Conservation (phyloP, 1,140 invertebrate species). For the Bradynema listronoti region DNA sequence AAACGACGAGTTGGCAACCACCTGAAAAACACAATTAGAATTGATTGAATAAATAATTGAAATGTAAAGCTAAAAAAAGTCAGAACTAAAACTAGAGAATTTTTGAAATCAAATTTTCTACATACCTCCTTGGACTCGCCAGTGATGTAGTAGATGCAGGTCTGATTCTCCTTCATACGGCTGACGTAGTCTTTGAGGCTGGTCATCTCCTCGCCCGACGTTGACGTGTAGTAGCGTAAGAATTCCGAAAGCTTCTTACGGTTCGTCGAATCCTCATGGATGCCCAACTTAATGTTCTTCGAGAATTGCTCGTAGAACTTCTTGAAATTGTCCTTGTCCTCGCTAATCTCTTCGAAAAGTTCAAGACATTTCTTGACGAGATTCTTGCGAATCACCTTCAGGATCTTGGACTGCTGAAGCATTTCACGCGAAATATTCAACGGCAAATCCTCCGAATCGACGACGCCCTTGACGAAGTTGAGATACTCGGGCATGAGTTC, state of each 20-base stretch:
- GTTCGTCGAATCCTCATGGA: constrained; percentile 92
- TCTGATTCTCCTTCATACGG: constrained; percentile 96
- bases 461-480: constrained; percentile 72
- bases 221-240: constrained; percentile 82
- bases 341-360: constrained; percentile 84
- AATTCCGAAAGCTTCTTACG: constrained; percentile 84
- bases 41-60: too few species aligned
- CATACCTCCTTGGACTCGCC: constrained; percentile 87
- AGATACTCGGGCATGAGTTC: constrained; percentile 95
- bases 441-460: constrained; percentile 93
- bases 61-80: too few species aligned
- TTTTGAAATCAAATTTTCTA: too few species aligned
- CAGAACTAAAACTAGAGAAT: too few species aligned
- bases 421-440: constrained; percentile 95
- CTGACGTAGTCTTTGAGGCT: constrained; percentile 90
- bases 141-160: constrained; percentile 95
- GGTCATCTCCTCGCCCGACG: constrained; percentile 83
- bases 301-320: constrained; percentile 97
- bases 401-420: constrained; percentile 95
- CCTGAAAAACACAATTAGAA: too few species aligned
- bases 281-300: constrained; percentile 94
- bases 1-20: constrained; percentile 88
- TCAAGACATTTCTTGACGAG: constrained; percentile 96
- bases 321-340: constrained; percentile 94
- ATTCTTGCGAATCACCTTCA: constrained; percentile 96